Conservation (phyloP, 2,113 vertebrate species). For the Lycocorax pyrrhopterus region DNA sequence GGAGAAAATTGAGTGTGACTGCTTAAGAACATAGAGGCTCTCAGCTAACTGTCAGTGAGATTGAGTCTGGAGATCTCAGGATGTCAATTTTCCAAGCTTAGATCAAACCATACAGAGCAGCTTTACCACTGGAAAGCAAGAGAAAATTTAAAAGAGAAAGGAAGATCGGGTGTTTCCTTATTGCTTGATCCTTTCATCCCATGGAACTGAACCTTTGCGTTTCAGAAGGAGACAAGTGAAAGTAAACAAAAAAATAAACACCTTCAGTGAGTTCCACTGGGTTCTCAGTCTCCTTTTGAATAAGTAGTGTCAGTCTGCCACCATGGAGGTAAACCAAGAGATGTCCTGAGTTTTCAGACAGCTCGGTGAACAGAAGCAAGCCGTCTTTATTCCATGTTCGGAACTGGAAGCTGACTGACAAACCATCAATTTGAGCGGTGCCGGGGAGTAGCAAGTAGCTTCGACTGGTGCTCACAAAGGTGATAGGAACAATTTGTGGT, state of each 20-base stretch:
- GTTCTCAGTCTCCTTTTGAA: constrained; percentile 73
- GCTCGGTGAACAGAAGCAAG: constrained; percentile 79
- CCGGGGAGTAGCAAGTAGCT: constrained; percentile 89
- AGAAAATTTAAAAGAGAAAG: not conserved
- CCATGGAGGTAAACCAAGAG: constrained; percentile 80
- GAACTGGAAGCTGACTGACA: constrained; percentile 91
- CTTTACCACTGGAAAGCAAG: not conserved
- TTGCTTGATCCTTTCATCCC: not conserved
- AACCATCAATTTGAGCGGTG: constrained; percentile 74
- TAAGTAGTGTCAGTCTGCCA: constrained; percentile 76
- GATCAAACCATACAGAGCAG: not conserved
- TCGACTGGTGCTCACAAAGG: constrained; percentile 81
- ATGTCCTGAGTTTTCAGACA: constrained; percentile 77
- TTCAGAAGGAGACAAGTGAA: not conserved
- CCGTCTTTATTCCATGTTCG: constrained; percentile 92
- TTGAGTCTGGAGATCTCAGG: not conserved
- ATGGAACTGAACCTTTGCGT: not conserved
- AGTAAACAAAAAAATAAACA: constrained; percentile 44
- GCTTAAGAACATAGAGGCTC: not conserved
- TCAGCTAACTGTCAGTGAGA: not conserved
- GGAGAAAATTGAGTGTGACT: not conserved
- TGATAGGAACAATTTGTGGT: constrained; percentile 86
- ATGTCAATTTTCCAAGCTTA: not conserved
- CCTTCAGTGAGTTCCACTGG: constrained; percentile 79
- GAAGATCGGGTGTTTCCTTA: not conserved